phyloP scores from a whole-genome alignment of 1,140 invertebrate species.

The Hycleus cichorii region DNA sequence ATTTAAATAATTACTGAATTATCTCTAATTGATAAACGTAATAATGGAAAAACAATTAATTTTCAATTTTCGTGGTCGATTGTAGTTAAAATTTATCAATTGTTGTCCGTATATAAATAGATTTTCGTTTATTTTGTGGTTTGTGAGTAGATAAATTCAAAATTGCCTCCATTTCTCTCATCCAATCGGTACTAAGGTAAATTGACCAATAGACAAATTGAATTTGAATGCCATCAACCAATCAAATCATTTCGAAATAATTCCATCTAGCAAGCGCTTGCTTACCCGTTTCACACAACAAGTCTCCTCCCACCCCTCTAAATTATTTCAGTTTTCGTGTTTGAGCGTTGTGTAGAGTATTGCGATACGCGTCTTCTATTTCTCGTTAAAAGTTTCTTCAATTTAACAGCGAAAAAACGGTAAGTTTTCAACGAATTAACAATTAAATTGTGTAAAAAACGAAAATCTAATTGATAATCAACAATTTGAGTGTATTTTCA shows the following conservation, averaged over 20 bases:
- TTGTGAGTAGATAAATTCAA: no score
- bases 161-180: no score
- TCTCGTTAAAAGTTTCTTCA: not conserved
- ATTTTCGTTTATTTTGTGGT: no score
- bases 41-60: no score
- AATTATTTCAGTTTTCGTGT: constrained; percentile 6
- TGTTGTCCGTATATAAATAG: no score
- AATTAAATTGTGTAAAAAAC: not conserved
- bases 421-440: not conserved
- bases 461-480: not conserved
- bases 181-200: no score
- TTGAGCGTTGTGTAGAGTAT: constrained; percentile 6
- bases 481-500: not conserved
- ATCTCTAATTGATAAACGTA: no score
- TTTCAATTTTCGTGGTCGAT: no score
- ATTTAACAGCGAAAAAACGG: not conserved
- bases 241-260: constrained; percentile 12
- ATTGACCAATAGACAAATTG: no score
- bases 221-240: not conserved
- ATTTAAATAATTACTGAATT: no score
- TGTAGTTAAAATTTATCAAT: no score
- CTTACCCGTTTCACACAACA: no score
- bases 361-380: constrained; percentile 5
- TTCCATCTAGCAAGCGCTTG: not conserved
- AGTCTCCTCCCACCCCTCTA: not conserved